Conservation (phyloP, 92 coral and sea anemone species). For the Porites lobata region DNA sequence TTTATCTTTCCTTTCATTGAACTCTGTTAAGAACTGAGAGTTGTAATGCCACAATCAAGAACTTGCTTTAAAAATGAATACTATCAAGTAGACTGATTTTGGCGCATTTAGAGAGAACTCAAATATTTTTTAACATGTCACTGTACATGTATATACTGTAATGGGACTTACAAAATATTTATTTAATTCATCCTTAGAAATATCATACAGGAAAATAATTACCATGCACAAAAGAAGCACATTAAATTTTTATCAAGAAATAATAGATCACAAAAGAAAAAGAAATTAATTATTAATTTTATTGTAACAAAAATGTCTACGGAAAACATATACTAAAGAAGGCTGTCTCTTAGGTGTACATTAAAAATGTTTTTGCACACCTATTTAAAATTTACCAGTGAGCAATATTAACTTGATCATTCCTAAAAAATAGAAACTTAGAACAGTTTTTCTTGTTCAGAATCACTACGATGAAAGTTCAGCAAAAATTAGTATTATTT, state of each 20-base stretch:
- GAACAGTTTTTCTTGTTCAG: no score
- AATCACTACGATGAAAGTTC: no score
- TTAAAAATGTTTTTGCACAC: no score
- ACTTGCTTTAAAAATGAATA: neutral
- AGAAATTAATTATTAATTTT: constrained; percentile 38
- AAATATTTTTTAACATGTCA: neutral
- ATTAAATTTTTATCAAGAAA: constrained; percentile 31
- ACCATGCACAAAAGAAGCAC: constrained; percentile 2
- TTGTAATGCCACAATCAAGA: neutral
- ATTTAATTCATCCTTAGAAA: constrained; percentile 24
- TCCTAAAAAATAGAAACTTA: no score
- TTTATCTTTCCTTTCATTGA: neutral
- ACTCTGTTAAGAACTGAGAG: neutral
- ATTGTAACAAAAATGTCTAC: neutral
- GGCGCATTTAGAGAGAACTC: neutral
- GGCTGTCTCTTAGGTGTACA: neutral
- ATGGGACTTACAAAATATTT: constrained; percentile 34
- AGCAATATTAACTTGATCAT: no score
- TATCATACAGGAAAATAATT: constrained; percentile 19
- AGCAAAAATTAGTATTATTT: no score
- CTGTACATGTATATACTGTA: neutral
- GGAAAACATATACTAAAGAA: neutral
- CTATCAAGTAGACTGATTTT: neutral
- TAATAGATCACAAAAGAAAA: constrained; percentile 24
- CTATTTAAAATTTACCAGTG: no score